phyloP scores from a whole-genome alignment of 23 tunicate species.

The Botrylloides violaceus region DNA sequence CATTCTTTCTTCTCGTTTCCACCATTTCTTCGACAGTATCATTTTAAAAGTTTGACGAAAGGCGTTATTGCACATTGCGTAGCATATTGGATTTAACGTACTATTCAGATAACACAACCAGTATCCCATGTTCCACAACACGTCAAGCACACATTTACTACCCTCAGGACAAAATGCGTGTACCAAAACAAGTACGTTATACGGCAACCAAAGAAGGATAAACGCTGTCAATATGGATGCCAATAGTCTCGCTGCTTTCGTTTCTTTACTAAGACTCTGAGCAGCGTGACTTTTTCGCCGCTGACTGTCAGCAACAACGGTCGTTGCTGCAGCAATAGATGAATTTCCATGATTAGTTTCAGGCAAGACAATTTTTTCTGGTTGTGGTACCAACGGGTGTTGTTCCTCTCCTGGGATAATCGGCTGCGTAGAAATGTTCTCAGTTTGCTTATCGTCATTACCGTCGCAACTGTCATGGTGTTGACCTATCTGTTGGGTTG shows the following conservation, averaged over 20 bases:
- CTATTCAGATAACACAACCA: conserved; percentile 95
- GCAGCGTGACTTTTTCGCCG: conserved; percentile 7
- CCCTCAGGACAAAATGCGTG: conserved; percentile 49
- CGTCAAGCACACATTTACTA: conserved; percentile 36
- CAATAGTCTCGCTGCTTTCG: conserved; percentile 70
- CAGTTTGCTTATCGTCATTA: not conserved
- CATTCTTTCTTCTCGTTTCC: not conserved
- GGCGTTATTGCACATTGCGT: conserved; percentile 78
- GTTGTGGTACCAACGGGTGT: not conserved
- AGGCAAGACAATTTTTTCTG: not conserved
- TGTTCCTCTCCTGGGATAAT: not conserved
- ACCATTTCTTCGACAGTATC: conserved; percentile 57
- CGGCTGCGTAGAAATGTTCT: not conserved
- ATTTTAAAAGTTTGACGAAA: conserved; percentile 61
- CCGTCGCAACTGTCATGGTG: not conserved
- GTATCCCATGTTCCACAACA: conserved; percentile 84
- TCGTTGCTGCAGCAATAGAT: not conserved
- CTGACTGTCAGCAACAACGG: not conserved
- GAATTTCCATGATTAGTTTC: not conserved
- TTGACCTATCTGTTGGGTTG: not conserved
- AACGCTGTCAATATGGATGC: conserved; percentile 82
- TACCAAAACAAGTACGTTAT: conserved; percentile 64
- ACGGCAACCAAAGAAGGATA: conserved; percentile 88
- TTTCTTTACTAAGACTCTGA: conserved; percentile 47
- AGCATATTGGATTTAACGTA: conserved; percentile 88